Evolutionary conservation across 2,888 invertebrate genomes (phyloP).

Genomic region (Tetropium fuscum): DNA sequence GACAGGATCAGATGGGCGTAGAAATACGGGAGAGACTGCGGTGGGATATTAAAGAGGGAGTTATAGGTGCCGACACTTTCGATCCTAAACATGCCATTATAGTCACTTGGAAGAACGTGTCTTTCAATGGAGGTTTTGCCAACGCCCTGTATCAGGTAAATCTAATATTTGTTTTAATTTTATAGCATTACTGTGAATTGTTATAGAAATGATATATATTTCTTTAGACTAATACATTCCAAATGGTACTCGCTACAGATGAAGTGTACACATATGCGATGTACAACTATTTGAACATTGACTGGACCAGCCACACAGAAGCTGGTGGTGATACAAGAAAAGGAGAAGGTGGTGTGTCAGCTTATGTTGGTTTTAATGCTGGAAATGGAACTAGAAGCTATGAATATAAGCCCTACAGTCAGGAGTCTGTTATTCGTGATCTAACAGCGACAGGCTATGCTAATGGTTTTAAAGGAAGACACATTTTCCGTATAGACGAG

Average conservation of each 20-base stretch:
- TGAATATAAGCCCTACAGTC: conserved; percentile 92
- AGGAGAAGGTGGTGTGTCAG: conserved; percentile 89
- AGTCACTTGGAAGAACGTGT: conserved; percentile 96
- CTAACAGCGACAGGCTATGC: conserved; percentile 88
- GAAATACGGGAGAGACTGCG: conserved; percentile 87
- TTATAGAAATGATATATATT: conserved; percentile 46
- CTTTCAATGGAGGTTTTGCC: conserved; percentile 86
- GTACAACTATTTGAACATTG: conserved; percentile 92
- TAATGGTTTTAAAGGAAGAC: conserved; percentile 89
- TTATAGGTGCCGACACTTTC: conserved; percentile 92
- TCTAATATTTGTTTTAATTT: background rate
- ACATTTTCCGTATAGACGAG: conserved; percentile 95
- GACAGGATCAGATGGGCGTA: conserved; percentile 86
- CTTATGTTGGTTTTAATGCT: conserved; percentile 95
- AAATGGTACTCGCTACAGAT: conserved; percentile 92
- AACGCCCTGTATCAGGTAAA: conserved; percentile 48
- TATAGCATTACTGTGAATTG: background rate
- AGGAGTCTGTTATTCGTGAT: conserved; percentile 85
- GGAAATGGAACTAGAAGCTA: conserved; percentile 93
- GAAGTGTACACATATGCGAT: conserved; percentile 95
- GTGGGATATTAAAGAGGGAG: conserved; percentile 91
- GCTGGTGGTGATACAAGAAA: conserved; percentile 90
- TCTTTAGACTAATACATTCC: conserved; percentile 92
- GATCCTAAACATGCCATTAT: conserved; percentile 91
- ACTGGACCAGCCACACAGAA: conserved; percentile 92